Conservation (phyloP, 2,113 vertebrate genomes). For the Tonatia bakeri region DNA sequence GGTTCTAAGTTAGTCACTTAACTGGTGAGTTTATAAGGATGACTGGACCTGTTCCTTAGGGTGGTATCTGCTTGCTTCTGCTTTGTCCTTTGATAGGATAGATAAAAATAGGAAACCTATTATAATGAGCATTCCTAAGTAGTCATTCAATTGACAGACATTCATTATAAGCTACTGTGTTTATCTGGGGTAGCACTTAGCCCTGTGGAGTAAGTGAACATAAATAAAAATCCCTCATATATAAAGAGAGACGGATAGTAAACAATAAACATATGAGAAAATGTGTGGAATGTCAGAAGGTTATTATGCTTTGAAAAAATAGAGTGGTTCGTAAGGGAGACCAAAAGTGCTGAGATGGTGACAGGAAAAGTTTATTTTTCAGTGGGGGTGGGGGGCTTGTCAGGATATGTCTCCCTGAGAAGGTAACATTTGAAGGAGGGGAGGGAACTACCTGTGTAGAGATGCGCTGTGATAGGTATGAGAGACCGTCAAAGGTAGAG, state of each 20-base stretch:
- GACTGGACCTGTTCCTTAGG: not conserved
- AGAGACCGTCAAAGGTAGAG: not conserved
- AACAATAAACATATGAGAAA: not conserved
- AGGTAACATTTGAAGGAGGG: not conserved
- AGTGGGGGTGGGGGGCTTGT: not conserved
- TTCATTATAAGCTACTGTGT: not conserved
- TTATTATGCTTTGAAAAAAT: not conserved
- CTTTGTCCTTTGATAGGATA: not conserved
- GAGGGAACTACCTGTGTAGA: not conserved
- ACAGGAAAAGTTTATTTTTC: not conserved
- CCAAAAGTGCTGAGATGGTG: not conserved
- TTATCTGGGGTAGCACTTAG: not conserved
- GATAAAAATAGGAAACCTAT: not conserved
- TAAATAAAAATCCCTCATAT: not conserved
- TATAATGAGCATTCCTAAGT: not conserved
- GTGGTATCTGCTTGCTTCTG: not conserved
- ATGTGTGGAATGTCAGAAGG: not conserved
- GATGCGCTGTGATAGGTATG: not conserved
- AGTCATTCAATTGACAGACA: not conserved
- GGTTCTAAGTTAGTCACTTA: conserved; percentile 2
- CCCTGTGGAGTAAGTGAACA: not conserved
- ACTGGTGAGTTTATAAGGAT: conserved; percentile 8
- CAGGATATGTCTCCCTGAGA: not conserved
- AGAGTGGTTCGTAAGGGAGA: not conserved
- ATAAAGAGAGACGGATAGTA: not conserved